phyloP scores from a whole-genome alignment of 2,797 vertebrate genomes.

The Xyrichtys novacula region DNA sequence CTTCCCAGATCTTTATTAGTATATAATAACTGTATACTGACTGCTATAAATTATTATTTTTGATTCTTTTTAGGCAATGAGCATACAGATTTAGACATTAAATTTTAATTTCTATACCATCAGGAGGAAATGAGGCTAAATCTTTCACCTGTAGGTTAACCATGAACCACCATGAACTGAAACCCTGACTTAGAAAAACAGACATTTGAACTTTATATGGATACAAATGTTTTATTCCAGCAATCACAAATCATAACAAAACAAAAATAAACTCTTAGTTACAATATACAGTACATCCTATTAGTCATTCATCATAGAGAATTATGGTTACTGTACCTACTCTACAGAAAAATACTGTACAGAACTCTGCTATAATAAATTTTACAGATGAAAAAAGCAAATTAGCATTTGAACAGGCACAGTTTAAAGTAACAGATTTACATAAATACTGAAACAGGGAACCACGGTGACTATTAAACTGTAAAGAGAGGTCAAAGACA shows the following conservation, averaged over 20 bases:
- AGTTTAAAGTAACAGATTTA: slow-evolving; percentile 45
- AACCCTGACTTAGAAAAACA: neutral
- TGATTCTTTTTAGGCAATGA: too few species aligned
- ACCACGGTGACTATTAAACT: neutral
- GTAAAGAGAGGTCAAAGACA: neutral
- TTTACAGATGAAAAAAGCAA: slow-evolving; percentile 27
- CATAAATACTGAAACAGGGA: slow-evolving; percentile 70
- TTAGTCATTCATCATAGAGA: slow-evolving; percentile 40
- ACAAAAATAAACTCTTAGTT: slow-evolving; percentile 74
- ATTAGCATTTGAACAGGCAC: slow-evolving; percentile 19
- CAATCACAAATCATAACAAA: slow-evolving; percentile 61
- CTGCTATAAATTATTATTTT: too few species aligned
- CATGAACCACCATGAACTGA: neutral
- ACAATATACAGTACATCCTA: slow-evolving; percentile 68
- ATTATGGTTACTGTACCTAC: slow-evolving; percentile 39
- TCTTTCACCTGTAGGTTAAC: too few species aligned
- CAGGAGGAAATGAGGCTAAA: too few species aligned
- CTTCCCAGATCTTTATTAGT: too few species aligned
- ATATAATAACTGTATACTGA: too few species aligned
- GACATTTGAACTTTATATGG: neutral
- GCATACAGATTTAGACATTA: too few species aligned
- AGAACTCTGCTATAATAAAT: slow-evolving; percentile 52
- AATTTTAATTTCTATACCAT: too few species aligned
- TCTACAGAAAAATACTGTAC: slow-evolving; percentile 54
- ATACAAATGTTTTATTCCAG: slow-evolving; percentile 68